Base-by-base conservation (phyloP, 2,888 invertebrate species). In the Eretmocerus hayati region DNA sequence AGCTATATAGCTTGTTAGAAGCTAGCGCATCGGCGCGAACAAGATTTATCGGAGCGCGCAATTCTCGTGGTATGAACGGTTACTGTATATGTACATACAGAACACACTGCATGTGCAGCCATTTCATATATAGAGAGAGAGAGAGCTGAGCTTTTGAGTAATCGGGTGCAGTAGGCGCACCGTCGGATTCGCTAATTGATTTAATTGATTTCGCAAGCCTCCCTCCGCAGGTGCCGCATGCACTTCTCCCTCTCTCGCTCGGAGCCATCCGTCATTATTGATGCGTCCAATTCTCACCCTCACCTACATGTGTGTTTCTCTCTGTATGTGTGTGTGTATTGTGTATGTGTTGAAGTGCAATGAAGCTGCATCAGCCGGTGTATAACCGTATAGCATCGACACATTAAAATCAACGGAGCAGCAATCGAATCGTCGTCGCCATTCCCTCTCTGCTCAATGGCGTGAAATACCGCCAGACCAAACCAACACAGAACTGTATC, bases 331-430 rank as follows among this genome's bases (percentile, higher is more conserved):
- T 2, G 4, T 2, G 2, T 18, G 38, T 11, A n/a, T n/a, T n/a
- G n/a, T n/a, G n/a, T n/a, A n/a, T n/a, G n/a, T n/a, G n/a, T n/a
- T n/a, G n/a, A n/a, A n/a, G n/a, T n/a, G n/a, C n/a, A n/a, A n/a
- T n/a, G n/a, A n/a, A n/a, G n/a, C n/a, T n/a, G n/a, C n/a, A n/a
- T n/a, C n/a, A n/a, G 19, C 20, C 19, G 2, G 31, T 26, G 16
- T n/a, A n/a, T n/a, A n/a, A n/a, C n/a, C n/a, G n/a, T n/a, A n/a
- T n/a, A n/a, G 52, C 58, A 57, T n/a, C n/a, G n/a, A 58, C 58
- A 59, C 62, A 62, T 62, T 63, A 65, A 63, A 62, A 63, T 64
- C 63, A 63, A 55, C 59, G 59, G 57, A 59, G 56, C 62, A 57
- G 50, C 49, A 51, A 62, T 61, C 57, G 58, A 61, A 45, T 62